phyloP scores from a whole-genome alignment of 2,888 invertebrate genomes.

The Amphipyra tragopoginis region DNA sequence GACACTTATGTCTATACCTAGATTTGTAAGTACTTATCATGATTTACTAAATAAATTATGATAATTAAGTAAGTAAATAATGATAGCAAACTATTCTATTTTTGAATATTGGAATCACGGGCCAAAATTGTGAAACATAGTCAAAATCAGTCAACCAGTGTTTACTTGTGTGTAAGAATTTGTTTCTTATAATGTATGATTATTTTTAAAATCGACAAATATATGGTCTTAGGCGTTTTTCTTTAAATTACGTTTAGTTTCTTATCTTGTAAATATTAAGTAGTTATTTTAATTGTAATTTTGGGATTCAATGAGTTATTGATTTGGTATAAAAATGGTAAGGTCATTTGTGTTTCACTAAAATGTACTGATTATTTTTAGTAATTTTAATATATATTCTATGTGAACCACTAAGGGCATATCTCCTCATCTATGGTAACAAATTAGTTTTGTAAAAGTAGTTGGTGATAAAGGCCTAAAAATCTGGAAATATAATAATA shows the following conservation, averaged over 20 bases:
- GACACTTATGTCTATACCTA: conserved; percentile 55
- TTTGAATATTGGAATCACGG: conserved; percentile 82
- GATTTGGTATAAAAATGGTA: conserved; percentile 74
- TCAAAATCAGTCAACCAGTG: conserved; percentile 84
- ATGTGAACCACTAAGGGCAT: conserved; percentile 81
- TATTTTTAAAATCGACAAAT: conserved; percentile 54
- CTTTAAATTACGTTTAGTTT: conserved; percentile 60
- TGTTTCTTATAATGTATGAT: conserved; percentile 59
- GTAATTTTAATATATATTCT: conserved; percentile 82
- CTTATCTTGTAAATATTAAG: conserved; percentile 62
- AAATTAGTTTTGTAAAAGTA: conserved; percentile 50
- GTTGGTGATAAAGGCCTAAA: conserved; percentile 60
- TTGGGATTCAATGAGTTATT: conserved; percentile 71
- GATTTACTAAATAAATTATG: conserved; percentile 69
- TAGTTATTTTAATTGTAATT: conserved; percentile 69
- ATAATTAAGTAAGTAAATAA: conserved; percentile 60
- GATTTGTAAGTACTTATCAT: conserved; percentile 74
- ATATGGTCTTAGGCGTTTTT: conserved; percentile 59
- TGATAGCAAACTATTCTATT: conserved; percentile 66
- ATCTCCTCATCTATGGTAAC: conserved; percentile 85
- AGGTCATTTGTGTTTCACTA: conserved; percentile 84
- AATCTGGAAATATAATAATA: conserved; percentile 41
- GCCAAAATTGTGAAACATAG: conserved; percentile 87
- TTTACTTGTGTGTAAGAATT: conserved; percentile 60
- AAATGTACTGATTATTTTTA: conserved; percentile 89